Percentiles rank a stretch among this genome's conserved stretches.
phyloP scores from a whole-genome alignment of 35 echinoderm and acorn worm species.

The Amphiura filiformis region DNA sequence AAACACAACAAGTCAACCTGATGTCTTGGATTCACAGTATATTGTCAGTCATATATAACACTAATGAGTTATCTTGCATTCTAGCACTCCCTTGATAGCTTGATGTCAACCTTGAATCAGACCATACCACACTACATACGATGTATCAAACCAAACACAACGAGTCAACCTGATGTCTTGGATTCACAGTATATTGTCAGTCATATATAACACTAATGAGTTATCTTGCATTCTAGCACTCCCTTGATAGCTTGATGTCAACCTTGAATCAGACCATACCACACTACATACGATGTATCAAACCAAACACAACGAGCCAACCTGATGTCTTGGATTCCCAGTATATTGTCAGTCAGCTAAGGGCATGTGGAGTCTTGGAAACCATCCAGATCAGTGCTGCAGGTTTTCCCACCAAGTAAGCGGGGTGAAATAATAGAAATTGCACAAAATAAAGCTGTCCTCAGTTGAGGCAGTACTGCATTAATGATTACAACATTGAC shows the following conservation, averaged over 20 bases:
- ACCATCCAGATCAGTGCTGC: slow-evolving; percentile 81
- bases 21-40: too few relatives aligned
- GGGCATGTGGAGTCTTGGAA: slow-evolving; percentile 91
- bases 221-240: too few relatives aligned
- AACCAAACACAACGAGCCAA: slow-evolving; percentile 65
- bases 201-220: too few relatives aligned
- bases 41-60: too few relatives aligned
- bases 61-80: too few relatives aligned
- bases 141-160: too few relatives aligned
- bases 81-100: too few relatives aligned
- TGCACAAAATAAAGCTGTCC: not conserved
- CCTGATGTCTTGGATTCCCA: slow-evolving; percentile 59
- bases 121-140: too few relatives aligned
- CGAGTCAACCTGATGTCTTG: too few relatives aligned
- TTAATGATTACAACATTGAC: not conserved
- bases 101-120: too few relatives aligned
- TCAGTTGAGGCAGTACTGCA: not conserved
- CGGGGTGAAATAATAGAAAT: not conserved
- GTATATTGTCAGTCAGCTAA: slow-evolving; percentile 79
- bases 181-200: too few relatives aligned
- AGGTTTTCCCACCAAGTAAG: slow-evolving; percentile 92
- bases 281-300: slow-evolving; percentile 97
- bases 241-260: slow-evolving; percentile 73
- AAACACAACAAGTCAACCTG: too few relatives aligned
- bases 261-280: slow-evolving; percentile 56